These are phyloP conservation scores for Echeneis naucrates DNA, from an alignment of 2,797 vertebrate genomes.

Conservation along the genomic window DNA sequence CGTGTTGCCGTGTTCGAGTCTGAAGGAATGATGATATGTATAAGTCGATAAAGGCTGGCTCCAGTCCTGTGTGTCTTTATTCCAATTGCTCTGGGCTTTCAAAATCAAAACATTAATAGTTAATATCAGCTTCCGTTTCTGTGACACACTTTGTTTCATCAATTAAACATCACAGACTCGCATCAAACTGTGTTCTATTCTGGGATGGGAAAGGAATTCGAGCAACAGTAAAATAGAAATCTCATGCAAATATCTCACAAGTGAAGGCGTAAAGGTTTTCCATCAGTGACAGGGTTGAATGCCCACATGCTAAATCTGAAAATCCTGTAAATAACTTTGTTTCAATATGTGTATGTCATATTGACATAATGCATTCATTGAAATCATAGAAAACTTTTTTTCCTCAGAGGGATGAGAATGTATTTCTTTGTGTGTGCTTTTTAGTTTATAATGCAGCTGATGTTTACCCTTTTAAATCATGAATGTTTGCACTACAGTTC, in stretches of 20 bases:
- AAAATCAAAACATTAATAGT: slow-evolving; percentile 78
- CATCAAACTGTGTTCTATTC: slow-evolving; percentile 42
- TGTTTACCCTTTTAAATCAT: slow-evolving; percentile 29
- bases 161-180: slow-evolving; percentile 81
- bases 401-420: slow-evolving; percentile 6
- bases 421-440: slow-evolving; percentile 13
- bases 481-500: slow-evolving; percentile 5
- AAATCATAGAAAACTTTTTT: slow-evolving; percentile 2
- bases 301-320: background rate
- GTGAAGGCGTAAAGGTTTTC: slow-evolving; percentile 5
- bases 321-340: background rate
- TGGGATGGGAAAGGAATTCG: slow-evolving; percentile 32
- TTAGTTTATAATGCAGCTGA: background rate
- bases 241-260: slow-evolving; percentile 24
- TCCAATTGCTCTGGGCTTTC: slow-evolving; percentile 66
- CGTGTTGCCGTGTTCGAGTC: slow-evolving; percentile 61
- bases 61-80: slow-evolving; percentile 62
- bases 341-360: background rate
- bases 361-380: background rate
- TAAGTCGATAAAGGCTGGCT: slow-evolving; percentile 47
- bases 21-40: slow-evolving; percentile 66
- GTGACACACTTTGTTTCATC: slow-evolving; percentile 83
- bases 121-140: slow-evolving; percentile 66
- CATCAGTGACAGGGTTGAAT: slow-evolving; percentile 3
- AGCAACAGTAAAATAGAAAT: slow-evolving; percentile 25